A percentile compares a stretch with the other conserved stretches of the same genome.
These are phyloP conservation scores for Thalpophila matura DNA, from an alignment of 2,888 invertebrate genomes.

Conservation along the genomic window DNA sequence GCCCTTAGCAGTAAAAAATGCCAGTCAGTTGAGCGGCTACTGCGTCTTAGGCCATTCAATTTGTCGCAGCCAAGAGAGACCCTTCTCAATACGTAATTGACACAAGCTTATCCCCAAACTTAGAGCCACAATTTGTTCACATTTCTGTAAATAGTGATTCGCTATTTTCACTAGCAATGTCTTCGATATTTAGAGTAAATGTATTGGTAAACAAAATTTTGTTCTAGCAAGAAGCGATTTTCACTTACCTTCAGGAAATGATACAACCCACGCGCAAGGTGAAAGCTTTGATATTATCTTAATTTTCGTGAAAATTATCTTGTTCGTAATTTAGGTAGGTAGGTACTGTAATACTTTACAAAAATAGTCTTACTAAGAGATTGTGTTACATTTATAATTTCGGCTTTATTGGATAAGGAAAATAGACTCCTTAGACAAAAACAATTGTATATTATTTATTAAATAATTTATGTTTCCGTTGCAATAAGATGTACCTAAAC, in stretches of 20 bases:
- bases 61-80: constrained; percentile 82
- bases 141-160: constrained; percentile 79
- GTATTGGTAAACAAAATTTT: constrained; percentile 56
- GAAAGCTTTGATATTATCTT: constrained; percentile 40
- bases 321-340: constrained; percentile 27
- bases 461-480: not conserved
- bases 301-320: constrained; percentile 46
- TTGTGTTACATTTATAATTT: constrained; percentile 22
- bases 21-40: constrained; percentile 76
- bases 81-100: constrained; percentile 89
- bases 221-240: constrained; percentile 15
- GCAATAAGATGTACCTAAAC: constrained; percentile 16
- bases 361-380: constrained; percentile 17
- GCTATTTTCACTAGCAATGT: constrained; percentile 67
- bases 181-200: constrained; percentile 60
- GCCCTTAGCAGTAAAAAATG: constrained; percentile 84
- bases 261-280: constrained; percentile 32
- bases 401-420: constrained; percentile 1
- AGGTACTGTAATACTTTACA: constrained; percentile 8
- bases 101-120: constrained; percentile 87
- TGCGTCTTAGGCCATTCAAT: constrained; percentile 84
- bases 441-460: not conserved
- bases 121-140: constrained; percentile 86
- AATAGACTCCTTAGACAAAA: constrained; percentile 2
- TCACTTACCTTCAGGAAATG: constrained; percentile 36